Conservation (phyloP, 2,797 vertebrate species). For the Danio choprae region DNA sequence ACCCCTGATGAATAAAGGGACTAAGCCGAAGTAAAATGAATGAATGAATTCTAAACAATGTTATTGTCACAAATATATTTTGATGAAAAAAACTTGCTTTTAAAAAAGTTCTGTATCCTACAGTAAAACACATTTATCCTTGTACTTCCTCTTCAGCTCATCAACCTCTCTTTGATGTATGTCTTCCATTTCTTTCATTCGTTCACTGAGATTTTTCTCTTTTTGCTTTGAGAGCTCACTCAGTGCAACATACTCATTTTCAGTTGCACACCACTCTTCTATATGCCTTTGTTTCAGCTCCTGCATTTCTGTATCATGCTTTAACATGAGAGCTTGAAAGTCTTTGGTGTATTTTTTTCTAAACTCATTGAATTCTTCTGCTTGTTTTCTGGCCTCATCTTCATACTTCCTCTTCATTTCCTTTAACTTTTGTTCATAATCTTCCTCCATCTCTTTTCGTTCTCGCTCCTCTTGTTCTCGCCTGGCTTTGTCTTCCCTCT, state of each 20-base stretch:
- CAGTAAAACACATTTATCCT: no score
- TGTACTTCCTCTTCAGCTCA: neutral
- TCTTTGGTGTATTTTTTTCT: neutral
- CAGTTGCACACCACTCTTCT: no score
- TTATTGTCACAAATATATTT: no score
- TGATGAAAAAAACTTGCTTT: no score
- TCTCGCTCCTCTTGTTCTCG: neutral
- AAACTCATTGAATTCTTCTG: slow-evolving; percentile 10
- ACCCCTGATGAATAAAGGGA: no score
- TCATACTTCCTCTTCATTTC: neutral
- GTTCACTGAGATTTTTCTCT: neutral
- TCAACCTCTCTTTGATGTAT: neutral
- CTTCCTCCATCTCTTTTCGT: neutral
- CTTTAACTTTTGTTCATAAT: neutral
- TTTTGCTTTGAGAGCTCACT: neutral
- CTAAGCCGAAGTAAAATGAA: no score
- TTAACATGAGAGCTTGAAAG: neutral
- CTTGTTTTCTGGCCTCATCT: slow-evolving; percentile 1
- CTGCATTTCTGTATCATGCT: neutral
- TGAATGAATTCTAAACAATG: no score
- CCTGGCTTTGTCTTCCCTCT: neutral
- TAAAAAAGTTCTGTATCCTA: no score
- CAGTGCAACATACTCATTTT: neutral
- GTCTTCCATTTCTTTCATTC: neutral
- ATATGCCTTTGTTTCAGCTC: neutral